Evolutionary conservation across 2,888 invertebrate genomes (phyloP), one percentile per base, ranked within the genome.

Genomic region (Rotaria macrura): DNA sequence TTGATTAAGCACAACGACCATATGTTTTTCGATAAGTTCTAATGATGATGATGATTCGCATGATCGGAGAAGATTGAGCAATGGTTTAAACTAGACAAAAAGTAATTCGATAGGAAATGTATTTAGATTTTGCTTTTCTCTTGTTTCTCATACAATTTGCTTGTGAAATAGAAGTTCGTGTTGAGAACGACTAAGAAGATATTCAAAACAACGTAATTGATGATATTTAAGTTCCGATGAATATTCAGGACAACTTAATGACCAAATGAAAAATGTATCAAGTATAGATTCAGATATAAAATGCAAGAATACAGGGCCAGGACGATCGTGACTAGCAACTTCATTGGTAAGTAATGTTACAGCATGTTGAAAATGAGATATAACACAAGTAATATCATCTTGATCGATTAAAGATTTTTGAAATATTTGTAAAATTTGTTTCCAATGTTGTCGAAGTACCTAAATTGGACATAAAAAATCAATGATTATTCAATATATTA

Each of bases 371-470:
- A 97, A 92, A 89, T 96, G 95, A 90, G 95, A 96, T 38, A 96
- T 94, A 84, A 97, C 96, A 40, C 94, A 94, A 72, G 95, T 93
- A 2, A 96, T 94, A 91, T 96, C 96, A 90, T 96, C 96, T 43
- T 79, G 83, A 54, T 85, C 84, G 43, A 55, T 55, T 57, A 38
- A 94, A 88, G 94, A 93, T 88, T 93, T 87, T 55, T 87, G 92
- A 88, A 96, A 95, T 87, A 96, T 95, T 88, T 95, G 95, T 89
- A 93, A 92, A 3, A 95, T 95, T 90, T 96, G 96, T 89, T 95
- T 95, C 96, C 96, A 96, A 90, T 96, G 96, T 90, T 95, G 95
- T 90, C 94, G 94, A 91, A 96, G 96, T 89, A 96, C 96, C 91
- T 95, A 79, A 79, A 43, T 43, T n/a, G 34, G 25, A n/a, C 9